Conservation (phyloP, 2,113 vertebrate genomes). For the Turdus rufiventris region DNA sequence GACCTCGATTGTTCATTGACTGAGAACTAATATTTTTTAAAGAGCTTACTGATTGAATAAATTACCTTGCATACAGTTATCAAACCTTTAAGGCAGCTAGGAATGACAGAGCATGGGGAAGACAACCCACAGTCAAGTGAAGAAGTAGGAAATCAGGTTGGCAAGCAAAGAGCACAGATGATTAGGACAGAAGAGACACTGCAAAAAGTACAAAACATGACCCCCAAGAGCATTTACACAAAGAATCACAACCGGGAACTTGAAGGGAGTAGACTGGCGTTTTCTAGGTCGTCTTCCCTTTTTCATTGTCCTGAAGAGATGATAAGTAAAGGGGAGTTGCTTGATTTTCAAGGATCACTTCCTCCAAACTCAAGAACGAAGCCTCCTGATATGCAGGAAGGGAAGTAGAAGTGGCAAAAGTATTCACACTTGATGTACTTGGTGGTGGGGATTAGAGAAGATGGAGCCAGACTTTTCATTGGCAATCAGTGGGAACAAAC, state of each 20-base stretch:
- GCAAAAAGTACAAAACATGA: background rate
- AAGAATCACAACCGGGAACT: background rate
- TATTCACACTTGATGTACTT: background rate
- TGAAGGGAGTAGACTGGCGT: background rate
- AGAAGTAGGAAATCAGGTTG: background rate
- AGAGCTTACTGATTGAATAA: background rate
- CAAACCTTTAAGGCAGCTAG: background rate
- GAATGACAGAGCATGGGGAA: background rate
- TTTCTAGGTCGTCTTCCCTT: background rate
- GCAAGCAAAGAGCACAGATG: background rate
- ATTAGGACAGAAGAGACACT: background rate
- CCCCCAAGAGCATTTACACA: background rate
- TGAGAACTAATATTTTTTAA: background rate
- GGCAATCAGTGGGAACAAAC: background rate
- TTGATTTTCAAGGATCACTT: background rate
- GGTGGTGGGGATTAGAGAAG: background rate
- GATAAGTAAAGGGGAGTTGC: background rate
- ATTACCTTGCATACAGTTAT: background rate
- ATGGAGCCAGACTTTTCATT: background rate
- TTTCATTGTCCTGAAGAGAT: background rate
- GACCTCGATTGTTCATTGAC: background rate
- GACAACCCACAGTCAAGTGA: background rate
- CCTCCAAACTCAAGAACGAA: background rate
- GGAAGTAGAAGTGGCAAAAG: background rate
- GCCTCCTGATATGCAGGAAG: background rate